Evolutionary conservation across 1,140 invertebrate genomes (phyloP).

Genomic region (Drosophila punjabiensis): DNA sequence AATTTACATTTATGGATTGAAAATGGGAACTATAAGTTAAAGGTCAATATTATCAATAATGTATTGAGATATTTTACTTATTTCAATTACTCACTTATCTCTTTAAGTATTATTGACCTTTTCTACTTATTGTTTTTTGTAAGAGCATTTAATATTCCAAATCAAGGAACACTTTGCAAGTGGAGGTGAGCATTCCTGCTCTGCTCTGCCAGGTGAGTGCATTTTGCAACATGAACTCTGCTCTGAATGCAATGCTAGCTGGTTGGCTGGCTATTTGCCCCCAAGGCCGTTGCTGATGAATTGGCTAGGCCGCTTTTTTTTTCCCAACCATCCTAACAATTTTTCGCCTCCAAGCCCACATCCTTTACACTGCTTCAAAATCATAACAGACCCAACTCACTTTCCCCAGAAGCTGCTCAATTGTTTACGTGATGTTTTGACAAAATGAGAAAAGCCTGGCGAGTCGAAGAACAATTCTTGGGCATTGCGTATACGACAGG

Average conservation of each 20-base stretch:
- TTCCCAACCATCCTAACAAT: conserved; percentile 2
- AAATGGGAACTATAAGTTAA: neutral
- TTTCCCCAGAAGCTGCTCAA: conserved; percentile 66
- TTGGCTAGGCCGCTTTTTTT: conserved; percentile 47
- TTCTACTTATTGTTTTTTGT: neutral
- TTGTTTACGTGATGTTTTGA: conserved; percentile 81
- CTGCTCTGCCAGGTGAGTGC: conserved; percentile 40
- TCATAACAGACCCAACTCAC: conserved; percentile 19
- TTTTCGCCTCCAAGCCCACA: neutral
- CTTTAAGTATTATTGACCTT: neutral
- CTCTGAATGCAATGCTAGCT: conserved; percentile 47
- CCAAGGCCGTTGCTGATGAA: conserved; percentile 75
- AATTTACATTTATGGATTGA: neutral
- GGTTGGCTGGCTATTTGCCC: conserved; percentile 51
- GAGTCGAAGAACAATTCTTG: conserved; percentile 46
- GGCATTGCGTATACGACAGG: conserved; percentile 72
- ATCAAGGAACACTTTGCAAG: neutral
- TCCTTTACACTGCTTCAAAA: conserved; percentile 38
- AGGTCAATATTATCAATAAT: neutral
- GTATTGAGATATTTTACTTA: neutral
- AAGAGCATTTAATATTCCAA: conserved; percentile 1
- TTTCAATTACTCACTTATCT: neutral
- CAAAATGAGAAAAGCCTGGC: conserved; percentile 67
- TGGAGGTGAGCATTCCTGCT: neutral
- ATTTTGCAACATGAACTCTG: conserved; percentile 69